These are phyloP conservation scores for Smittia aterrima DNA, from an alignment of 2,888 invertebrate species.

Conservation along the genomic window DNA sequence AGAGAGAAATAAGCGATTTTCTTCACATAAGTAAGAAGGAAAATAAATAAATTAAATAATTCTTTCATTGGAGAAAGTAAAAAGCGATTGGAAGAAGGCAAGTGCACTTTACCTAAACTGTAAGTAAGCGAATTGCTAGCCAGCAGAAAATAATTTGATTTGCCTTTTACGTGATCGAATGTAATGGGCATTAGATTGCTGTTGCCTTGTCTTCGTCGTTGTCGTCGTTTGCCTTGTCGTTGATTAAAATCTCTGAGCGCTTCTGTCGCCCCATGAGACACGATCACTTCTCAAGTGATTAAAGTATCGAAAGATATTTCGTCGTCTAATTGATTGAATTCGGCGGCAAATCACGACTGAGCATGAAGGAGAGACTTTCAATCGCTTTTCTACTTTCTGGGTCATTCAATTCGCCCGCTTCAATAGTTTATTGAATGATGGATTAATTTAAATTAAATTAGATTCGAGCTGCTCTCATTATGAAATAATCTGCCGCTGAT, in stretches of 20 bases:
- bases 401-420: not conserved
- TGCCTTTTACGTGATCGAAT: not conserved
- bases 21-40: not conserved
- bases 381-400: not conserved
- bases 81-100: not conserved
- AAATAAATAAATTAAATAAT: conserved; percentile 20
- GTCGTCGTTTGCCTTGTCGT: not conserved
- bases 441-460: conserved; percentile 10
- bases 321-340: conserved; percentile 14
- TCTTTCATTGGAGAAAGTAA: conserved; percentile 7
- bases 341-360: not conserved
- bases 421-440: not conserved
- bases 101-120: not conserved
- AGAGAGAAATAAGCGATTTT: not conserved
- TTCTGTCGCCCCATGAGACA: not conserved
- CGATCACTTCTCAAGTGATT: not conserved
- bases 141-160: not conserved
- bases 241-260: not conserved
- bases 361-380: not conserved
- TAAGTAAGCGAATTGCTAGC: not conserved
- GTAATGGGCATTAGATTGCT: not conserved
- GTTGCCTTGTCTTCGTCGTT: not conserved
- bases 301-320: not conserved
- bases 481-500: not conserved
- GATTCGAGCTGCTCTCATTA: not conserved